Evolutionary conservation across 2,797 vertebrate genomes (phyloP), one percentile per base, ranked within the genome.

Genomic region (Mastacembelus armatus): DNA sequence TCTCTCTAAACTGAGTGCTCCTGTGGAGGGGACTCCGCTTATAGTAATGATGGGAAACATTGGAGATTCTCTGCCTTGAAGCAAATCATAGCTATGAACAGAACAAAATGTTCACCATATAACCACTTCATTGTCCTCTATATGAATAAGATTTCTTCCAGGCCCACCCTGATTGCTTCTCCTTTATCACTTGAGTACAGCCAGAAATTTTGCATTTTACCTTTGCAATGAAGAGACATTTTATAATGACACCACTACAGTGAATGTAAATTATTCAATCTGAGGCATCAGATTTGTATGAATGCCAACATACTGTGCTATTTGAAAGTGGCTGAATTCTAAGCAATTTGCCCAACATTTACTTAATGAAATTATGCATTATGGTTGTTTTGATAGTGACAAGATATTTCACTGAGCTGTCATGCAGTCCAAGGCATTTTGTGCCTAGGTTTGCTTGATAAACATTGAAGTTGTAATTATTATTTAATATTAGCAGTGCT

Each of bases 1-100:
- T 88, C 73, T 88, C 81, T 86, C 74, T 80, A 85, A 86, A 85
- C 85, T 57, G 80, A 85, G 76, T 54, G 78, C 81, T 88, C 86
- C 85, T 77, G 87, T 81, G 66, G 90, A 80, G 87, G 82, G 66
- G 83, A 78, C 73, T 64, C 63, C 32, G 82, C 74, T 78, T 71
- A 56, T 79, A 71, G 68, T 83, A 83, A 81, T 81, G 71, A 87
- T 57, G 60, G 78, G 79, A 83, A 89, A 84, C 77, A 75, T 54
- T 66, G 71, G 62, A 70, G 50, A 48, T 65, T 74, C 60, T 81
- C 33, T 88, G 83, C 77, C 85, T 84, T 14, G 30, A 67, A 89
- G 85, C 76, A 50, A 87, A 70, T 57, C 18, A 36, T 52, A 47
- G 57, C 52, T 48, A 38, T 74, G 35, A 69, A 61, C 58, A 68